phyloP scores from a whole-genome alignment of 2,888 invertebrate genomes.

The Harpagoxenus sublaevis region DNA sequence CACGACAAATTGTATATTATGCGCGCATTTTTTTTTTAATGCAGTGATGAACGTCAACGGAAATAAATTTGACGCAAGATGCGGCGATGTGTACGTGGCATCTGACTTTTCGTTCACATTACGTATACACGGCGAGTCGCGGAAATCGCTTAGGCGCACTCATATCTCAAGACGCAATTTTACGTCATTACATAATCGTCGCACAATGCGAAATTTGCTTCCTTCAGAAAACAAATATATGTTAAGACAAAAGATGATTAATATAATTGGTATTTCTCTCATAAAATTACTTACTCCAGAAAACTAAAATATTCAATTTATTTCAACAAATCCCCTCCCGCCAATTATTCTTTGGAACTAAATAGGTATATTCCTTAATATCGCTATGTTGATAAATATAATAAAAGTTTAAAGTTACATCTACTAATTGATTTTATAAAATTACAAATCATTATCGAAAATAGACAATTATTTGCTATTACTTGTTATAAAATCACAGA shows the following conservation, averaged over 20 bases:
- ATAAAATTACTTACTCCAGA: background rate
- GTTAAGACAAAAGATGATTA: background rate
- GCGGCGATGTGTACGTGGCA: constrained; percentile 47
- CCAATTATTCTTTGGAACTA: too few relatives aligned
- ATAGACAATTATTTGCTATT: too few relatives aligned
- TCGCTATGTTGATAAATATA: too few relatives aligned
- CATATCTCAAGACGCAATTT: background rate
- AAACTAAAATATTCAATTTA: background rate
- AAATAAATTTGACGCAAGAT: constrained; percentile 63
- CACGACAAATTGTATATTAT: constrained; percentile 11
- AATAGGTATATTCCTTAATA: too few relatives aligned
- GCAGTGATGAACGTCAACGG: constrained; percentile 64
- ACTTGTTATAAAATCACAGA: too few relatives aligned
- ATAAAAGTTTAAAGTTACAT: too few relatives aligned
- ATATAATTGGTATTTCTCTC: background rate
- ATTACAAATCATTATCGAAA: too few relatives aligned
- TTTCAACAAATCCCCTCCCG: background rate
- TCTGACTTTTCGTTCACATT: constrained; percentile 50
- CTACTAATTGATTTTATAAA: too few relatives aligned
- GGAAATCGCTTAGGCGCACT: constrained; percentile 37
- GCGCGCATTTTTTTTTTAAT: constrained; percentile 25
- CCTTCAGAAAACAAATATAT: constrained; percentile 11
- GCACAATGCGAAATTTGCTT: background rate
- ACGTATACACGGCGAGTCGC: constrained; percentile 26
- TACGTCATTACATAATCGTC: constrained; percentile 39